Base-by-base conservation (phyloP, 2,797 vertebrate species). In the Coccyzus lansbergi region DNA sequence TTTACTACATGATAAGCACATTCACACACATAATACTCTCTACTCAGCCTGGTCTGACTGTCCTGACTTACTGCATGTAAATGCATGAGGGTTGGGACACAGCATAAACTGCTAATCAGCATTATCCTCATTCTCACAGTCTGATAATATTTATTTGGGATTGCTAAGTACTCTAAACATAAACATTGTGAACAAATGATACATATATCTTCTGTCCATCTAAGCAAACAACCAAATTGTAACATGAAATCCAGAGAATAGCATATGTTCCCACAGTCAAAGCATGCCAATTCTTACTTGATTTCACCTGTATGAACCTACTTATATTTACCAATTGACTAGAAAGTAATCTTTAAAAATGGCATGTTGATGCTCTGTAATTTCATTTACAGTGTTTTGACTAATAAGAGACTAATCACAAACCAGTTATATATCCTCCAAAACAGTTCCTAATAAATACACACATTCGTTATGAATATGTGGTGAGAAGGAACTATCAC, bases 361-460 rank as follows among this genome's bases (percentile, higher is more conserved):
- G 56, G 49, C 14, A 12, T 44, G 29, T 78, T 90, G 78, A 60
- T 88, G 51, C 56, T 68, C n/a, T 81, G 76, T 49, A 83, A 83
- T 77, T 88, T 70, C 34, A 93, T 94, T 86, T 81, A 69, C 34
- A 67, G 33, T 74, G 53, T 94, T 92, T 94, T 83, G 76, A 67
- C 58, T 94, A 85, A 70, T 90, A 83, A 87, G 79, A 84, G 38
- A 84, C 14, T 83, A 75, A 62, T 1, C 24, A 77, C 24, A 31
- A 78, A 75, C 76, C 53, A 58, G 71, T 84, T 42, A 65, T 59
- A 91, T 91, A 63, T 94, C n/a, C 59, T 92, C 58, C 88, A 93
- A 88, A 93, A 86, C 84, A 75, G 51, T 83, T 60, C 33, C 78
- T 90, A 95, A 96, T 94, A 97, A 97, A 97, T 86, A 95, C 19